Evolutionary conservation across 2,113 vertebrate species (phyloP).

Genomic region (Sorex araneus): DNA sequence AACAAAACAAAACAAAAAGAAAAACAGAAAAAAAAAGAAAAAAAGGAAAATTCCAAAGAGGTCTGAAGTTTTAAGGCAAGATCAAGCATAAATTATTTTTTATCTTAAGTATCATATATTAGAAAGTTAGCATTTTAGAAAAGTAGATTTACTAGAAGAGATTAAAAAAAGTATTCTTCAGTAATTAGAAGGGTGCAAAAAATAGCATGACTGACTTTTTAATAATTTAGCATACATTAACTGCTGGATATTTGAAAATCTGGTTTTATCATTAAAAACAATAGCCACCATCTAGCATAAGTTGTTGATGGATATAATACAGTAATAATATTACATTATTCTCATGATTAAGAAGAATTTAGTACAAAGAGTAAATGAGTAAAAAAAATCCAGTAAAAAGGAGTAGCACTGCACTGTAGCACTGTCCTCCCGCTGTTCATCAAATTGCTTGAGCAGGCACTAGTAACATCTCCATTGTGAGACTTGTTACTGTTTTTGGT

Average conservation of each 20-base stretch:
- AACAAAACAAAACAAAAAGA: not conserved
- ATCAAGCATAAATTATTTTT: slow-evolving; percentile 48
- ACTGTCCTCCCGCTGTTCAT: too few species aligned
- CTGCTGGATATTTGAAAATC: slow-evolving; percentile 44
- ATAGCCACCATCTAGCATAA: slow-evolving; percentile 6
- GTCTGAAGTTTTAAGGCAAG: slow-evolving; percentile 49
- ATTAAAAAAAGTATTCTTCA: slow-evolving; percentile 64
- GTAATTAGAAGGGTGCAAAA: slow-evolving; percentile 1
- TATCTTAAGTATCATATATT: slow-evolving; percentile 14
- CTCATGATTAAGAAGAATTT: slow-evolving; percentile 50
- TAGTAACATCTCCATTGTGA: too few species aligned
- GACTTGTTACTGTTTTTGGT: too few species aligned
- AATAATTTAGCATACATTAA: slow-evolving; percentile 6
- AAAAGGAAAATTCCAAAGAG: not conserved
- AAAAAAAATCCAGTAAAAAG: not conserved
- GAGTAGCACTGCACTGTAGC: too few species aligned
- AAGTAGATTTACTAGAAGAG: slow-evolving; percentile 41
- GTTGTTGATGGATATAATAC: not conserved
- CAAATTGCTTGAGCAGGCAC: too few species aligned
- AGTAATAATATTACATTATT: slow-evolving; percentile 49
- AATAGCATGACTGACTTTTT: slow-evolving; percentile 18
- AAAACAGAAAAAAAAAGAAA: too few species aligned
- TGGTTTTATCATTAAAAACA: not conserved
- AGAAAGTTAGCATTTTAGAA: not conserved
- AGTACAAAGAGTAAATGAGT: not conserved